Conservation (phyloP, 2,888 invertebrate genomes). For the Acanthosepion esculentum region DNA sequence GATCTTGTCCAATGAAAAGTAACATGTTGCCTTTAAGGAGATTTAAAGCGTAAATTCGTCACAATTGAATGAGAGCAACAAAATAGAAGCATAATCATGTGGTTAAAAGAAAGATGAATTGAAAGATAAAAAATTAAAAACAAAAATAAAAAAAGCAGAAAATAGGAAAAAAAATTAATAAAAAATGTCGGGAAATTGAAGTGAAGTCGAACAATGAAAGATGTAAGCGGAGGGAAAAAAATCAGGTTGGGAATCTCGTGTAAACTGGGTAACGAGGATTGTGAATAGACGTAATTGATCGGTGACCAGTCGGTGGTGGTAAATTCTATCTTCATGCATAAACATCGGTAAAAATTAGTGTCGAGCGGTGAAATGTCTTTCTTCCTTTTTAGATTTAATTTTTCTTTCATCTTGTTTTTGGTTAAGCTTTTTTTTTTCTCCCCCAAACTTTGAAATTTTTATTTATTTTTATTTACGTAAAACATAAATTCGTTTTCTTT, state of each 20-base stretch:
- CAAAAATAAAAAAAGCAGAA: not conserved
- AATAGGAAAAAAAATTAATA: no score
- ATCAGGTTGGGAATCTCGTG: not conserved
- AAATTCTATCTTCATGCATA: not conserved
- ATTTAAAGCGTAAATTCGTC: not conserved
- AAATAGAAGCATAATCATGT: not conserved
- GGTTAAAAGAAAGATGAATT: not conserved
- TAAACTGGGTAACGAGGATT: not conserved
- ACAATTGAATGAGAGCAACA: no score
- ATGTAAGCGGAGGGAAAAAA: not conserved
- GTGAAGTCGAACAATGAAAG: not conserved
- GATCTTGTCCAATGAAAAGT: not conserved
- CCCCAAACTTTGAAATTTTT: not conserved
- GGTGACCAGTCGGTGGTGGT: not conserved
- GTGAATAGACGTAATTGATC: constrained; percentile 16
- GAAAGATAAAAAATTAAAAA: not conserved
- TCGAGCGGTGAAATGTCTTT: not conserved
- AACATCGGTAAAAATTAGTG: not conserved
- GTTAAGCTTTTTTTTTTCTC: not conserved
- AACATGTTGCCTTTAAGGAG: not conserved
- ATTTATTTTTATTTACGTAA: not conserved
- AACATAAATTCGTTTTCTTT: not conserved
- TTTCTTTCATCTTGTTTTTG: not conserved
- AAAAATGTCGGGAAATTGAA: not conserved
- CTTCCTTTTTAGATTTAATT: not conserved